A percentile compares a stretch with the other conserved stretches of the same genome.
Conservation (phyloP, 2,113 vertebrate species). For the Carassius carassius region DNA sequence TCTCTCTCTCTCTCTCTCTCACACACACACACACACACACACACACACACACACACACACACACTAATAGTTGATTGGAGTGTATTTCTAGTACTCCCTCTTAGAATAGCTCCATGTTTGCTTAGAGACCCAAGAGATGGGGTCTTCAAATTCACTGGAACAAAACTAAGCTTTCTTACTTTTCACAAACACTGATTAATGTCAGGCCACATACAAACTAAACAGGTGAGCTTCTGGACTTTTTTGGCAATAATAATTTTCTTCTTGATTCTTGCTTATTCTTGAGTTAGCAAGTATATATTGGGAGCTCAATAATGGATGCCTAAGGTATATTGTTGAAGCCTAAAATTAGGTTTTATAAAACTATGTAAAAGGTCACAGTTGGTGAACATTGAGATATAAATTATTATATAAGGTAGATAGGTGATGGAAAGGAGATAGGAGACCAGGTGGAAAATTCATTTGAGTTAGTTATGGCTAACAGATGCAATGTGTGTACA, state of each 20-base stretch:
- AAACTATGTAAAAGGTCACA: not conserved
- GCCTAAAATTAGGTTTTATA: not conserved
- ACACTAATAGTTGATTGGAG: constrained; percentile 58
- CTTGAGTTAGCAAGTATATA: not conserved
- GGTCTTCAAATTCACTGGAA: constrained; percentile 32
- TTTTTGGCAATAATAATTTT: not conserved
- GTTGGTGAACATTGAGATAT: not conserved
- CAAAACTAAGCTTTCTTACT: constrained; percentile 46
- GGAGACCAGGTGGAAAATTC: not conserved
- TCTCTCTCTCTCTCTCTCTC: not conserved
- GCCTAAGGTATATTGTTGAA: not conserved
- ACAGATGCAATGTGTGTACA: not conserved
- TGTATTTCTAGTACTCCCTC: constrained; percentile 67
- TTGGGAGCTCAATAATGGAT: not conserved
- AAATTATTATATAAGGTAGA: too few relatives aligned
- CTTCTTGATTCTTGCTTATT: not conserved
- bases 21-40: constrained; percentile 29
- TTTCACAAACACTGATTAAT: not conserved
- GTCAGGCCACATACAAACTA: not conserved
- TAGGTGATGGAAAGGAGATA: too few relatives aligned
- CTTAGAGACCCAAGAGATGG: constrained; percentile 63
- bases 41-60: constrained; percentile 30
- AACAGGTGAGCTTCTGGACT: constrained; percentile 30
- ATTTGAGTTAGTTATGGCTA: not conserved
- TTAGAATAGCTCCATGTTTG: constrained; percentile 71